Evolutionary conservation across 2,888 invertebrate species (phyloP), one percentile per base, ranked within the genome.

Genomic region (Rhagonycha lutea): DNA sequence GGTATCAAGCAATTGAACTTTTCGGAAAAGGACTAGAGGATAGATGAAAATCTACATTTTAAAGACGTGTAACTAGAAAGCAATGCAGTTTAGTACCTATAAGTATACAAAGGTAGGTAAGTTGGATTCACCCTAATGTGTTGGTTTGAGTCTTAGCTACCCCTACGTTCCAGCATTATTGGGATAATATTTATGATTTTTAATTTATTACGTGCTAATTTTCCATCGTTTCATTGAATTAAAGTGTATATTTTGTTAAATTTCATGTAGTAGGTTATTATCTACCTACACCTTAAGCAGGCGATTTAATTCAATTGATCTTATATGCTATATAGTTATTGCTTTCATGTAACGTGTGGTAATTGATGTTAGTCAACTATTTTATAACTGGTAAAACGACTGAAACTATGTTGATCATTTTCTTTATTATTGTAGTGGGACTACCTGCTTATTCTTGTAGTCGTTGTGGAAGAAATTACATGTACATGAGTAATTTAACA

Each of bases 401-500:
- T 4, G 4, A 32, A 12, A 12, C 32, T 32, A 47, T 47, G 47
- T 47, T 47, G 47, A 47, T 47, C 47, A 47, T 47, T 47, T 47
- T 47, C 65, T 70, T 68, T 23, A 67, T 74, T 74, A 29, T 71
- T 71, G 61, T 71, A 68, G 61, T 10, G 24, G 68, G 18, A n/a
- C 24, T n/a, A 65, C 61, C 75, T 60, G 67, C 74, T 11, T 72
- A 28, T 24, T 18, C 60, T 61, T 76, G 76, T 23, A 28, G 12
- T 62, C 70, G 72, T 23, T 77, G 77, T 68, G 77, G 77, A 72
- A 72, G 75, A 63, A 24, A 65, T 14, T 79, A 79, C 70, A 74
- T 26, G 28, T 72, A 78, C 28, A 67, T 47, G 67, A 74, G 70
- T 14, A 76, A 80, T 70, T 72, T 81, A 26, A 47, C 70, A 23